Conservation (phyloP, 2,113 vertebrate species). For the Buteo buteo region DNA sequence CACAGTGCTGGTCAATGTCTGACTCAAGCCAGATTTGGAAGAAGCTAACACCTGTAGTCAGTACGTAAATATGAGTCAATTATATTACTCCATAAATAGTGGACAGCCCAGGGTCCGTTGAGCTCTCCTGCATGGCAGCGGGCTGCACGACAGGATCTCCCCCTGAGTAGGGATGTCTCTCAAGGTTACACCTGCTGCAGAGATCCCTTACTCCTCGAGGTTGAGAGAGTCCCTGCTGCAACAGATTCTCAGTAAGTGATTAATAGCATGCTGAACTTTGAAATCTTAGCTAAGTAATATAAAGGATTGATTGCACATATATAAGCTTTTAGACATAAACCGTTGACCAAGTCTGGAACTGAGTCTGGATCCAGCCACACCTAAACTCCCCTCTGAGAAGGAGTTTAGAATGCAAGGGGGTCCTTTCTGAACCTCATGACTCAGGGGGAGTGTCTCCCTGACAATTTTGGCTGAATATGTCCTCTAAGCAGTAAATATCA, state of each 20-base stretch:
- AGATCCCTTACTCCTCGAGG: no score
- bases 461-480: no score
- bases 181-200: background rate
- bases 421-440: background rate
- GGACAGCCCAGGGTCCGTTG: no score
- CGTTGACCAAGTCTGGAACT: background rate
- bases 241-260: no score
- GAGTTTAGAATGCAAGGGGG: background rate
- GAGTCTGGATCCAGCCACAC: background rate
- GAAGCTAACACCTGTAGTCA: no score
- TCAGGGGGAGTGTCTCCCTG: background rate
- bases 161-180: background rate
- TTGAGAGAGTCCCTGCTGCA: background rate
- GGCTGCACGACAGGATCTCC: background rate
- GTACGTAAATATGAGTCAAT: no score
- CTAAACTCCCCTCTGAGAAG: no score
- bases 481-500: no score
- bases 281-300: background rate
- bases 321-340: background rate
- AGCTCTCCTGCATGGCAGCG: background rate
- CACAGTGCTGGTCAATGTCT: no score
- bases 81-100: no score
- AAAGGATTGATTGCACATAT: background rate
- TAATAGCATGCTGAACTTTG: background rate
- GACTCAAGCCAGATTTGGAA: no score